phyloP scores from a whole-genome alignment of 2,888 invertebrate species.

The Fragum whitleyi region DNA sequence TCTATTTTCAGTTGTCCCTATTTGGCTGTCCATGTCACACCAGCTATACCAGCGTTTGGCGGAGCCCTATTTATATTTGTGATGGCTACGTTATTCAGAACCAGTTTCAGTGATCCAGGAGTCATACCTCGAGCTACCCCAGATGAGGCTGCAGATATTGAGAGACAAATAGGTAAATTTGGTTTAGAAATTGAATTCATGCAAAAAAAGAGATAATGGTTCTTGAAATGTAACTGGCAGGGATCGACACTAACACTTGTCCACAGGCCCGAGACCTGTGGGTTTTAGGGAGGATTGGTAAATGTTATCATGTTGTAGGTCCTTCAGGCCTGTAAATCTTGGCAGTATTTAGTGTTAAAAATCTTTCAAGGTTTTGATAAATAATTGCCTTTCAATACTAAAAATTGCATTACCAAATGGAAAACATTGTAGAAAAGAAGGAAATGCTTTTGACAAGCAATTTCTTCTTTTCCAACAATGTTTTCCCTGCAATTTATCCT shows the following conservation, averaged over 20 bases:
- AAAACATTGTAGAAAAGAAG: too few relatives aligned
- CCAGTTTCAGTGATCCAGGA: slow-evolving; percentile 97
- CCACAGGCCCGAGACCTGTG: too few relatives aligned
- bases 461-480: neutral
- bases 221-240: neutral
- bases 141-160: slow-evolving; percentile 95
- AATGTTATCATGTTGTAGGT: too few relatives aligned
- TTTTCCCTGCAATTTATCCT: neutral
- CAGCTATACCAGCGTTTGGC: slow-evolving; percentile 96
- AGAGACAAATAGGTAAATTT: slow-evolving; percentile 92
- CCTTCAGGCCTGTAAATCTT: too few relatives aligned
- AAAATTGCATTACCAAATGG: too few relatives aligned
- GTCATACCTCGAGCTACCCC: slow-evolving; percentile 94
- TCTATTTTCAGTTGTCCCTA: slow-evolving; percentile 92
- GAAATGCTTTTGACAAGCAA: neutral
- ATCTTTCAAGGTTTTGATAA: too few relatives aligned
- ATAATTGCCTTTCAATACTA: too few relatives aligned
- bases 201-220: too few relatives aligned
- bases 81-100: slow-evolving; percentile 96
- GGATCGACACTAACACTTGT: too few relatives aligned
- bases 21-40: slow-evolving; percentile 94
- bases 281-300: too few relatives aligned
- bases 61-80: slow-evolving; percentile 95
- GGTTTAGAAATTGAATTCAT: too few relatives aligned
- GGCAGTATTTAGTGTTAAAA: neutral